A percentile compares a stretch with the other conserved stretches of the same genome.
These are phyloP conservation scores for Blennius ocellaris DNA, from an alignment of 2,113 vertebrate species.

Conservation along the genomic window DNA sequence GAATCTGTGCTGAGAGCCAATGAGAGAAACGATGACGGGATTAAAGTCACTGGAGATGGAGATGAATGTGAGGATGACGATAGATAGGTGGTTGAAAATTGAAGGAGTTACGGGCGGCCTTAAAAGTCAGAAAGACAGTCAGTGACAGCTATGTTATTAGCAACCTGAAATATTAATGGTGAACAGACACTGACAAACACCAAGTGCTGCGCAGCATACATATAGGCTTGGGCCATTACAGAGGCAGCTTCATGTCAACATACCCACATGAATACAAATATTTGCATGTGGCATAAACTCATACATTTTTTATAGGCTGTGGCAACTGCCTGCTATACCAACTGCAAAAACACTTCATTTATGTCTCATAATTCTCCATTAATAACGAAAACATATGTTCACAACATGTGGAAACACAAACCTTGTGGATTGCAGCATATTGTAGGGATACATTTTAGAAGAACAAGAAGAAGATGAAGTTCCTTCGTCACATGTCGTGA, in stretches of 20 bases:
- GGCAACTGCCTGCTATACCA: no score
- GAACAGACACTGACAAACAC: slow-evolving; percentile 5
- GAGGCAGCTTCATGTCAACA: neutral
- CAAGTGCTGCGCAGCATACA: neutral
- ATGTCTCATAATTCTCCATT: neutral
- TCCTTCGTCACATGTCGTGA: no score
- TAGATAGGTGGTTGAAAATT: neutral
- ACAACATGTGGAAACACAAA: neutral
- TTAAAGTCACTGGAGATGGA: slow-evolving; percentile 9
- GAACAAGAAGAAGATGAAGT: neutral
- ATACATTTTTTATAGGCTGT: neutral
- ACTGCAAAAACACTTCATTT: no score
- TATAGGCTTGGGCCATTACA: neutral
- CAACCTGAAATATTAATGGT: slow-evolving; percentile 16
- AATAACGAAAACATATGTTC: neutral
- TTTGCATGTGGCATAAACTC: neutral
- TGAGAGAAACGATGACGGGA: slow-evolving; percentile 22
- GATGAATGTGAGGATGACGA: slow-evolving; percentile 5
- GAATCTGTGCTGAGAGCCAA: slow-evolving; percentile 37
- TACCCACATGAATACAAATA: neutral
- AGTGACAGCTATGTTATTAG: slow-evolving; percentile 25
- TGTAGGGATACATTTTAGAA: neutral
- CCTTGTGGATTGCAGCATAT: no score
- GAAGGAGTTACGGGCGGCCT: slow-evolving; percentile 18
- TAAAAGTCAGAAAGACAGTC: slow-evolving; percentile 2